phyloP scores from a whole-genome alignment of 2,888 invertebrate species.

The Drosophila lacicola region DNA sequence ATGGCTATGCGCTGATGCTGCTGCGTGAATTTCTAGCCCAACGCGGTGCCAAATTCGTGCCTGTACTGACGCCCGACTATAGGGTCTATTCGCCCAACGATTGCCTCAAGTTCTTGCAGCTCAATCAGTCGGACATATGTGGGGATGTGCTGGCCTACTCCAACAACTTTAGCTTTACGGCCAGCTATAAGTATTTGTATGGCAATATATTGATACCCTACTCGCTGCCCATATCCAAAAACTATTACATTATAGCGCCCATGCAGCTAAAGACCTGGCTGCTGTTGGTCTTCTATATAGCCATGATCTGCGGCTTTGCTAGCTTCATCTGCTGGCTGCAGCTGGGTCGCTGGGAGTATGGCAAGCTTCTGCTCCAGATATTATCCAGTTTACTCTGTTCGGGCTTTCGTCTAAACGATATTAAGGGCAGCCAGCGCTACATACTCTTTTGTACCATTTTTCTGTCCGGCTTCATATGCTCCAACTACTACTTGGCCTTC shows the following conservation, averaged over 20 bases:
- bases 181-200: constrained; percentile 50
- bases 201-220: constrained; percentile 52
- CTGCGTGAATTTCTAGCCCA: constrained; percentile 43
- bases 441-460: constrained; percentile 53
- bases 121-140: constrained; percentile 43
- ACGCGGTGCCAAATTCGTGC: constrained; percentile 40
- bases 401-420: constrained; percentile 33
- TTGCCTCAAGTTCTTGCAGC: constrained; percentile 25
- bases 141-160: constrained; percentile 46
- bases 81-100: constrained; percentile 39
- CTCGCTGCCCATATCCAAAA: constrained; percentile 41
- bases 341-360: constrained; percentile 20
- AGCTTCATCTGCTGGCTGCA: constrained; percentile 54
- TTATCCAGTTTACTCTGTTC: constrained; percentile 44
- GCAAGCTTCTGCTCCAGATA: constrained; percentile 37
- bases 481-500: constrained; percentile 58
- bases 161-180: constrained; percentile 34
- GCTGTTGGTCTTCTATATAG: constrained; percentile 37
- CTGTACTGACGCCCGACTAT: constrained; percentile 32
- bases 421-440: constrained; percentile 38
- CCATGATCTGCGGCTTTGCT: constrained; percentile 28
- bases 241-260: constrained; percentile 52
- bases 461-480: constrained; percentile 47
- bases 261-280: constrained; percentile 47
- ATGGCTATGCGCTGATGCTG: constrained; percentile 51